phyloP scores from a whole-genome alignment of 2,888 invertebrate species.

The Autographa gamma region DNA sequence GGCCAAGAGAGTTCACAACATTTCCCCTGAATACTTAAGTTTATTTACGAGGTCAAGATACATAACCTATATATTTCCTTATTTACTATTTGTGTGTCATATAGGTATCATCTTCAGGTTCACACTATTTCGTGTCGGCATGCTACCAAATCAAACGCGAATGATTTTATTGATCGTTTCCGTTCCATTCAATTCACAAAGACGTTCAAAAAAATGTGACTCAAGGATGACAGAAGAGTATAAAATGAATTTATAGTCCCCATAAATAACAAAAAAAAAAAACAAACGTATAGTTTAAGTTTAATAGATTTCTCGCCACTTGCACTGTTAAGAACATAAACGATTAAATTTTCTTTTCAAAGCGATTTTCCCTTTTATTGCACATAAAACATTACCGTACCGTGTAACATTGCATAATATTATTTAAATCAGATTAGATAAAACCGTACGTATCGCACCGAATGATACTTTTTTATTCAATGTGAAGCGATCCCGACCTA shows the following conservation, averaged over 20 bases:
- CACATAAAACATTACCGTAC: neutral
- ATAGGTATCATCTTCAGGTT: neutral
- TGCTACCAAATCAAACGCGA: neutral
- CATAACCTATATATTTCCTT: neutral
- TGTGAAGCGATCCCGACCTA: conserved; percentile 47
- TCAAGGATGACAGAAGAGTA: conserved; percentile 1
- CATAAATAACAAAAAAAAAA: neutral
- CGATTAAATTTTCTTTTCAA: neutral
- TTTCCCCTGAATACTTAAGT: no score
- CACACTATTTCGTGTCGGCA: neutral
- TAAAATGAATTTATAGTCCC: neutral
- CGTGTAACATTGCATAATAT: neutral
- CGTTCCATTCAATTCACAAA: conserved; percentile 26
- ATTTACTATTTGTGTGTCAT: neutral
- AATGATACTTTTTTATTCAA: conserved; percentile 22
- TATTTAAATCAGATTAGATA: conserved; percentile 3
- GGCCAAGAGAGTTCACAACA: no score
- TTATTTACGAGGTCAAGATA: no score
- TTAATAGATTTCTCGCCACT: neutral
- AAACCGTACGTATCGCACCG: neutral
- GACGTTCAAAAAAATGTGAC: neutral
- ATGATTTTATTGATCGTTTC: conserved; percentile 31
- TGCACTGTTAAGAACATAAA: neutral
- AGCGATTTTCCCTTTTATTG: neutral
- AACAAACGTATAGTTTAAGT: neutral